Base-by-base conservation (phyloP, 2,113 vertebrate genomes). In the Pterocles gutturalis region DNA sequence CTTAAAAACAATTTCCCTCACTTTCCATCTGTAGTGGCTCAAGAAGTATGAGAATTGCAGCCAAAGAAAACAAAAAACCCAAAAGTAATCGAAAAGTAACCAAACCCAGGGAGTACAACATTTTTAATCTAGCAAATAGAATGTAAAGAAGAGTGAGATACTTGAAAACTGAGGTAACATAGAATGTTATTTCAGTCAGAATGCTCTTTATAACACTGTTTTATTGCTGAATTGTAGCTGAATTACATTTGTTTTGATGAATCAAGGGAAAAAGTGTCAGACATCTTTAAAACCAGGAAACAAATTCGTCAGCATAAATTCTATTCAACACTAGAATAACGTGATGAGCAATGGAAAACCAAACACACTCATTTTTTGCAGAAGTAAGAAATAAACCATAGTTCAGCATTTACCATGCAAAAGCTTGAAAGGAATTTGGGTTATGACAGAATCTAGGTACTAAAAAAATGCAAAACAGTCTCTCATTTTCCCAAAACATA, bases 11-110 rank as follows among this genome's bases (percentile, higher is more conserved):
- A 43, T 26, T 91, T 87, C 49, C 60, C 19, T 36, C 83, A n/a
- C 8, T 89, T 86, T n/a, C 8, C 4, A 20, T 36, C 21, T 54
- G 11, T 43, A n/a, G 33, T 38, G 25, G 69, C 14, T 15, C 15
- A 51, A 70, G 45, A 76, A 5, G 72, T 12, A 31, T 6, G 15
- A 80, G 9, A 89, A 77, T 19, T 28, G 9, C 33, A 73, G 46
- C 4, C 18, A 51, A 49, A 62, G 29, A 61, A 25, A 9, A 3
- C 1, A n/a, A 38, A 86, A 54, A 21, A 0, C 1, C 4, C 10
- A 43, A 54, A 41, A 81, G 22, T 21, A 49, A 48, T 28, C 1
- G 13, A 31, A 80, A 72, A 70, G 13, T 29, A 75, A 71, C n/a
- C 17, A 45, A 49, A 73, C 3, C 31, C 14, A 73, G 17, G 70